Percentiles rank a stretch among this genome's conserved stretches.
Conservation (phyloP, 2,113 vertebrate genomes). For the Anguilla rostrata region DNA sequence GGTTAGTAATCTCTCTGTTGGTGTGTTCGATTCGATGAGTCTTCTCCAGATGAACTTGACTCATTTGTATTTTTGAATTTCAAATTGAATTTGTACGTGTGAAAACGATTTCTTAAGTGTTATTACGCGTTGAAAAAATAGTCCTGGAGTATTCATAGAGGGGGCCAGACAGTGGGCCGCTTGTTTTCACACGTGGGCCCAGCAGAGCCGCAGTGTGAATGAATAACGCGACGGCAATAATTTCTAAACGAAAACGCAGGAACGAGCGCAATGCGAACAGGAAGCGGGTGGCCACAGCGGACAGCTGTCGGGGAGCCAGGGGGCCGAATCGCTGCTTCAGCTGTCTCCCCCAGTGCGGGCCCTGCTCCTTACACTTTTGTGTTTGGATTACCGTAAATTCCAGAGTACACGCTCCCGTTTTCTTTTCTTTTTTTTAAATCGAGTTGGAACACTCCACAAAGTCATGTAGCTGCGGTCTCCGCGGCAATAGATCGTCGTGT, state of each 20-base stretch:
- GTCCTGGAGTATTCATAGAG: not conserved
- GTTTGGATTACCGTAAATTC: not conserved
- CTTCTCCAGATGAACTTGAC: not conserved
- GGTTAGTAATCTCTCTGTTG: not conserved
- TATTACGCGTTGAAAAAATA: not conserved
- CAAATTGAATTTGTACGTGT: not conserved
- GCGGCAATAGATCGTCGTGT: not conserved
- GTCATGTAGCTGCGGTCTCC: not conserved
- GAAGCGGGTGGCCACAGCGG: not conserved
- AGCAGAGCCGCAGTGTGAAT: not conserved
- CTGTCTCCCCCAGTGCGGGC: not conserved
- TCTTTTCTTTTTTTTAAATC: too few relatives aligned
- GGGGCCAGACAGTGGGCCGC: not conserved
- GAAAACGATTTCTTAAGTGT: not conserved
- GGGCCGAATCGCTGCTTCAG: not conserved
- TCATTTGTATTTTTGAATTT: constrained; percentile 8
- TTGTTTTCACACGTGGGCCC: not conserved
- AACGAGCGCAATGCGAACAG: not conserved
- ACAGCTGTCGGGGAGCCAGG: constrained; percentile 1
- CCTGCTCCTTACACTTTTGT: not conserved
- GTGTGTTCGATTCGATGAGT: not conserved
- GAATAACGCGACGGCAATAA: not conserved
- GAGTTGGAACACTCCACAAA: not conserved
- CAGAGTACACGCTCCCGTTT: not conserved
- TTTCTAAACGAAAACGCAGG: constrained; percentile 1